Base-by-base conservation (phyloP, 2,888 invertebrate species). In the Trypoxylon attenuatum region DNA sequence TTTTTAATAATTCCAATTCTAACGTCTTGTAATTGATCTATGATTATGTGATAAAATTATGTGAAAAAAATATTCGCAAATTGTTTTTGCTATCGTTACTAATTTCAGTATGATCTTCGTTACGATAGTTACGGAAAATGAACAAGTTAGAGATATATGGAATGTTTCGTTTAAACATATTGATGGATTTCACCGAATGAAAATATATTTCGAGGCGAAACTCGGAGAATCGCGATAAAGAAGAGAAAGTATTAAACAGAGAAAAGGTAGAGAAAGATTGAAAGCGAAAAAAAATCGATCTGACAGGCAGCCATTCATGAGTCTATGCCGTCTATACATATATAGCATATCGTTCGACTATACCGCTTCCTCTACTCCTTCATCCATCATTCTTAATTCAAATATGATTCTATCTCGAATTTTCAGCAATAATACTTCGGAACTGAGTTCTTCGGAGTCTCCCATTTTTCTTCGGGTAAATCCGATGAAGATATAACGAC, bases 131-230 rank as follows among this genome's bases (percentile, higher is more conserved):
- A n/a, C n/a, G n/a, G n/a, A n/a, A n/a, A n/a, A n/a, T n/a, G n/a
- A n/a, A n/a, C n/a, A n/a, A n/a, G n/a, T n/a, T n/a, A n/a, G n/a
- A n/a, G n/a, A n/a, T n/a, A n/a, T n/a, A n/a, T n/a, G n/a, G n/a
- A n/a, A n/a, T n/a, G n/a, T n/a, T n/a, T n/a, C n/a, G n/a, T n/a
- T n/a, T n/a, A n/a, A n/a, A n/a, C n/a, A n/a, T n/a, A n/a, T n/a
- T n/a, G n/a, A n/a, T n/a, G n/a, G n/a, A n/a, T n/a, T n/a, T 49
- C 25, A 49, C 38, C 49, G 49, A 33, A 49, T 49, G 29, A 49
- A 49, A 49, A 33, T 29, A 21, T n/a, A n/a, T 25, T 19, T 19
- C 25, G 19, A 29, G 21, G 19, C 25, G 18, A 19, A 49, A 49
- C 38, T 49, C 33, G 18, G 33, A 29, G 23, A 46, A 25, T 46